phyloP scores from a whole-genome alignment of 2,113 vertebrate species.

The Pleuronectes platessa region DNA sequence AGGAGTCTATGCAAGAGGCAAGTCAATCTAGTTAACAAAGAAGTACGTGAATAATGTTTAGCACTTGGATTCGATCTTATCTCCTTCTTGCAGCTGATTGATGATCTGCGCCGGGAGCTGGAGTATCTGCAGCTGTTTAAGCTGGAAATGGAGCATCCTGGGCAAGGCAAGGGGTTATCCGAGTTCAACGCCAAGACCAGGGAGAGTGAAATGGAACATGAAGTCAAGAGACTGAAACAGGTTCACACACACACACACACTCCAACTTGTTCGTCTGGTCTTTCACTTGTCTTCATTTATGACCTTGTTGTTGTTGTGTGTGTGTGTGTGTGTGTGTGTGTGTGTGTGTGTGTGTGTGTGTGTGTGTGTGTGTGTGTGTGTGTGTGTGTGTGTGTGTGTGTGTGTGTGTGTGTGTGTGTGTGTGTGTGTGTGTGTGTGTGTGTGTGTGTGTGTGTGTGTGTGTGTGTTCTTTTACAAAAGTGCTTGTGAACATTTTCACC shows the following conservation, averaged over 20 bases:
- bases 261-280: too few relatives aligned
- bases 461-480: too few relatives aligned
- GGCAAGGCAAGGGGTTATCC: constrained; percentile 83
- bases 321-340: too few relatives aligned
- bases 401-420: too few relatives aligned
- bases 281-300: neutral
- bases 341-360: too few relatives aligned
- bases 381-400: too few relatives aligned
- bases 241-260: constrained; percentile 68
- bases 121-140: constrained; percentile 95
- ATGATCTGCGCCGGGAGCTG: constrained; percentile 92
- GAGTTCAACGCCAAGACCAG: constrained; percentile 89
- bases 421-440: too few relatives aligned
- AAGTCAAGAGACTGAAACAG: constrained; percentile 94
- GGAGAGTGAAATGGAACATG: constrained; percentile 95
- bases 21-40: neutral
- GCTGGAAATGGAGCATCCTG: constrained; percentile 90
- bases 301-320: too few relatives aligned
- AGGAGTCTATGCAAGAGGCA: constrained; percentile 96
- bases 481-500: too few relatives aligned
- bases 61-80: neutral
- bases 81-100: constrained; percentile 87
- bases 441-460: too few relatives aligned
- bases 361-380: too few relatives aligned
- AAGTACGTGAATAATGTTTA: too few relatives aligned